Conservation (phyloP, 2,797 vertebrate genomes). For the Pseudochaenichthys georgianus region DNA sequence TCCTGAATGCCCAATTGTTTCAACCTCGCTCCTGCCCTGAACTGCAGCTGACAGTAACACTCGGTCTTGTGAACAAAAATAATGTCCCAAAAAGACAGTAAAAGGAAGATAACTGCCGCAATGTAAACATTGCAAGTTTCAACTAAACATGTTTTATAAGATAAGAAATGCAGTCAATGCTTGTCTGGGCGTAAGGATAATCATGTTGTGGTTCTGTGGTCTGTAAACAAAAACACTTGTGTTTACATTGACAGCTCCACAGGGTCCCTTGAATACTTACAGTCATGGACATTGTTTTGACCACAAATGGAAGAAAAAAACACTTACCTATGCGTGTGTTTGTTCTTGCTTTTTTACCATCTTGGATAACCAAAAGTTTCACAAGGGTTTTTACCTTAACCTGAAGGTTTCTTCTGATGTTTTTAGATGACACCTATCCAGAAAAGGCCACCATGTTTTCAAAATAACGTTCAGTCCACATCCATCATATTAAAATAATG, state of each 20-base stretch:
- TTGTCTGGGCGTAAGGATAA: background rate
- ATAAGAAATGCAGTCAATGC: background rate
- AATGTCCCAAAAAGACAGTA: background rate
- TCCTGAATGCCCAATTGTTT: background rate
- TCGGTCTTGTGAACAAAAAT: background rate
- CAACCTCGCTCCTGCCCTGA: background rate
- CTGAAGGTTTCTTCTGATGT: background rate
- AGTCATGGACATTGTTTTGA: too few species aligned
- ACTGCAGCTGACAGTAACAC: background rate
- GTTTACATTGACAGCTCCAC: constrained; percentile 1
- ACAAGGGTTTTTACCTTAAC: background rate
- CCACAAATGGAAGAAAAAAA: too few species aligned
- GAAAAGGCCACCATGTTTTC: background rate
- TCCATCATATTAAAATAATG: background rate
- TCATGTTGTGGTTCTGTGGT: background rate
- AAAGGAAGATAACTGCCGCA: background rate
- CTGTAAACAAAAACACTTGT: constrained; percentile 1
- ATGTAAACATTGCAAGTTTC: background rate
- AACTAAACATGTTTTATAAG: background rate
- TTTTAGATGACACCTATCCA: background rate
- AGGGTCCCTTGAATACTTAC: background rate
- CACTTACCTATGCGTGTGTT: too few species aligned
- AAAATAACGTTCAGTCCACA: background rate
- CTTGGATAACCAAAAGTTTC: background rate
- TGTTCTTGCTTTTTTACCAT: too few species aligned